Evolutionary conservation across 2,888 invertebrate species (phyloP).

Genomic region (Argynnis bischoffii): DNA sequence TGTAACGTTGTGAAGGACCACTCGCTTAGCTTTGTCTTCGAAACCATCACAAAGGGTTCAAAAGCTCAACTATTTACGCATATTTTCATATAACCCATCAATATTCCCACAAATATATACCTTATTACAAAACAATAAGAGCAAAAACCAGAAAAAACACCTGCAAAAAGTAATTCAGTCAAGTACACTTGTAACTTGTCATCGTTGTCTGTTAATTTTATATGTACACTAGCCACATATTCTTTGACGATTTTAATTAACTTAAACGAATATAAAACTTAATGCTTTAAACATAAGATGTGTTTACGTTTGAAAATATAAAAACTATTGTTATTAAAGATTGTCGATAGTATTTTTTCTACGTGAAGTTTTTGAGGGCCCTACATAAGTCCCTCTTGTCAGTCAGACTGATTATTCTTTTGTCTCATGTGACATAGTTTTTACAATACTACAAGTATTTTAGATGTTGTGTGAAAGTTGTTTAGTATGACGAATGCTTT

Average conservation of each 20-base stretch:
- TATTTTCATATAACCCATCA: conserved; percentile 25
- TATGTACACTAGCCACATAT: conserved; percentile 51
- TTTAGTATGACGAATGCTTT: conserved; percentile 3
- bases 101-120: conserved; percentile 40
- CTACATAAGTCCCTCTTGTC: conserved; percentile 54
- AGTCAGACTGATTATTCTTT: conserved; percentile 61
- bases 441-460: no score
- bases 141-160: conserved; percentile 24
- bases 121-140: conserved; percentile 45
- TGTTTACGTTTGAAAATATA: background rate
- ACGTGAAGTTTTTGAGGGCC: conserved; percentile 61
- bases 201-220: conserved; percentile 79
- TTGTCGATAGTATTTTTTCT: conserved; percentile 49
- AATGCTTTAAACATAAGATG: background rate
- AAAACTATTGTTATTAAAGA: background rate
- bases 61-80: conserved; percentile 46
- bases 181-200: conserved; percentile 75
- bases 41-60: conserved; percentile 66
- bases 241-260: conserved; percentile 6
- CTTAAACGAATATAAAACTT: conserved; percentile 15
- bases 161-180: conserved; percentile 48
- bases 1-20: conserved; percentile 51
- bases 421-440: conserved; percentile 50
- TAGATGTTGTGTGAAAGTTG: conserved; percentile 9
- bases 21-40: conserved; percentile 63